Base-by-base conservation (phyloP, 1,140 invertebrate genomes). In the Cyclina sinensis region DNA sequence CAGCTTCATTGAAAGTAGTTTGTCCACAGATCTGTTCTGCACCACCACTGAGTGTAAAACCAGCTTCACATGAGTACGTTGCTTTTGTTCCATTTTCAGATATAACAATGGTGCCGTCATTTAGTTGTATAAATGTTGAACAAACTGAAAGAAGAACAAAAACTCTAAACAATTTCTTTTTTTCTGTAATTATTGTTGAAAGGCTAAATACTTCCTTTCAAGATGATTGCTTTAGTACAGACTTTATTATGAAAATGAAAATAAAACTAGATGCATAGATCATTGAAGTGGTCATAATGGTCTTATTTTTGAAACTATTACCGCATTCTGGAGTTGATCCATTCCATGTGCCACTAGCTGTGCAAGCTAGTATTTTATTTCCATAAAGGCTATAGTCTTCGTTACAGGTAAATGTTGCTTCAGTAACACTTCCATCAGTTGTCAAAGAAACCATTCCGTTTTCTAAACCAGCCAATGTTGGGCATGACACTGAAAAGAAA, bases 1-100 rank as follows among this genome's bases (percentile, higher is more conserved):
- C 21, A 12, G 48, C n/a, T 14, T 27, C 65, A 1, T 35, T 14
- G 2, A 27, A 35, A 5, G 21, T 70, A 37, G 3, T 70, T 70
- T 70, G 65, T 37, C 37, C 65, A 35, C 80, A 82, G 5, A 18
- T 32, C 48, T 82, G 80, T 46, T 59, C 21, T 1, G 18, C 9
- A 14, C 65, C 82, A n/a, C 82, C 82, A 32, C 12, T 32, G 65
- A 85, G 35, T 14, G 82, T 74, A 51, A 73, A 85, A 11, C 82
- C 82, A n/a, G 46, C 62, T 18, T 16, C 46, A 54, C 82, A 85
- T 3, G 82, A 74, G 43, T 85, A 85, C 30, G 43, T 5, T 30
- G 82, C 82, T 48, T 37, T 74, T n/a, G 65, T 85, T 16, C 82
- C 82, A 32, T 85, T 74, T 12, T 68, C 48, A 46, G 65, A 51